Evolutionary conservation across 2,888 invertebrate species (phyloP).

Genomic region (Amphipyra berbera): DNA sequence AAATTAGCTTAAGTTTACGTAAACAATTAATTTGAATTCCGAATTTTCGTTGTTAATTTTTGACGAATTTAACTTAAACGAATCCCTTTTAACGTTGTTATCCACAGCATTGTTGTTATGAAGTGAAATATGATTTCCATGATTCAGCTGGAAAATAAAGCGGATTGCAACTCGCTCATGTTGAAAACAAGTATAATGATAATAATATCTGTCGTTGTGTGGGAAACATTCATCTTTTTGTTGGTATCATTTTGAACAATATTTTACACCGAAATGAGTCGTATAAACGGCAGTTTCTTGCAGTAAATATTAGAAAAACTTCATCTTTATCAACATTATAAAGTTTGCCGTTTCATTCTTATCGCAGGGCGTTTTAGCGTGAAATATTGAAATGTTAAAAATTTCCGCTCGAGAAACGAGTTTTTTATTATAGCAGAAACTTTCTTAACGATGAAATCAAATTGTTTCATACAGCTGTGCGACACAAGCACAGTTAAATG

Average conservation of each 20-base stretch:
- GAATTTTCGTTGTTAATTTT: slow-evolving; percentile 37
- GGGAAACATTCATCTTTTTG: slow-evolving; percentile 17
- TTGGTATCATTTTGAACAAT: slow-evolving; percentile 7
- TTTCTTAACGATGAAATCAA: slow-evolving; percentile 64
- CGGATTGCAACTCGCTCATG: slow-evolving; percentile 53
- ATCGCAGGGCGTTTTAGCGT: slow-evolving; percentile 55
- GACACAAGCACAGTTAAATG: slow-evolving; percentile 53
- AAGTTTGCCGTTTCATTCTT: slow-evolving; percentile 42
- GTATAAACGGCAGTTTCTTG: not conserved
- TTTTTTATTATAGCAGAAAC: slow-evolving; percentile 64
- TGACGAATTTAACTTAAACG: slow-evolving; percentile 47
- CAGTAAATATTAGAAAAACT: slow-evolving; percentile 30
- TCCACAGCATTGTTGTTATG: slow-evolving; percentile 57
- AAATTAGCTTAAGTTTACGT: slow-evolving; percentile 4
- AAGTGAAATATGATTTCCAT: slow-evolving; percentile 62
- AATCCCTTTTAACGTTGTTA: slow-evolving; percentile 58
- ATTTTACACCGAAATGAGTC: slow-evolving; percentile 16
- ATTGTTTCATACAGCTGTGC: slow-evolving; percentile 56
- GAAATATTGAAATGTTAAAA: slow-evolving; percentile 58
- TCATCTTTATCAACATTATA: slow-evolving; percentile 61
- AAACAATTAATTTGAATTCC: slow-evolving; percentile 24
- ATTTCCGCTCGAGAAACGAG: slow-evolving; percentile 61
- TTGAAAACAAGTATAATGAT: slow-evolving; percentile 57
- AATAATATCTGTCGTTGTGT: slow-evolving; percentile 38
- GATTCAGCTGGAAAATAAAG: slow-evolving; percentile 60